Base-by-base conservation (phyloP, 1,140 invertebrate genomes). In the Drosophila malerkotliana region DNA sequence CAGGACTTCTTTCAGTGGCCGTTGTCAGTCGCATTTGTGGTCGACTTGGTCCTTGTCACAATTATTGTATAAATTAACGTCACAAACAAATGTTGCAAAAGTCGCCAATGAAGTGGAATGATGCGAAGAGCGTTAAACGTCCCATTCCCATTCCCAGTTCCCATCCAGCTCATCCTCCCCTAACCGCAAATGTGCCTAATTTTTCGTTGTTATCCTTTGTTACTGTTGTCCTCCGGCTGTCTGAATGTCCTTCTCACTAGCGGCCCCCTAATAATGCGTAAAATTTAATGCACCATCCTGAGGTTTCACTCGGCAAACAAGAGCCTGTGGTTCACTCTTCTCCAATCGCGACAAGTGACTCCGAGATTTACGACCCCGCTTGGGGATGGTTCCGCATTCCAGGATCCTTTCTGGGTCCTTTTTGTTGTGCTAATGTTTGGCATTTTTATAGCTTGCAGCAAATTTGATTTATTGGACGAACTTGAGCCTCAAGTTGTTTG, bases 41-140 rank as follows among this genome's bases (percentile, higher is more conserved):
- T 62, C 32, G 26, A 18, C 57, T 64, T 63, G 61, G 58, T 78
- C 62, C 59, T 78, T 85, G 79, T 79, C 85, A 84, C 90, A 84
- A 91, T 91, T 90, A 91, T 91, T 91, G 90, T 91, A 91, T 91
- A 91, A 91, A 91, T 91, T 91, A 91, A 91, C 73, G 90, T 91
- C 90, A 91, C 77, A 91, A 91, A 91, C 90, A 91, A 91, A 91
- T 91, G 90, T 91, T 91, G 79, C 90, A 82, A 91, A 91, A 88
- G 90, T 79, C 79, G 80, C 83, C 90, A 91, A 91, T 91, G 90
- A 91, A 91, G 90, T 90, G 90, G 90, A 91, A 91, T 87, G 77
- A 88, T 84, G 83, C 77, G 72, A 56, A 32, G 54, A 73, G 48
- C 60, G 55, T 48, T 61, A 67, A 79, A 73, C 69, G 41, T 72